Evolutionary conservation across 53 echinoderm and acorn worm species (phyloP), one percentile per base, ranked within the genome.

Genomic region (Mesocentrotus franciscanus): DNA sequence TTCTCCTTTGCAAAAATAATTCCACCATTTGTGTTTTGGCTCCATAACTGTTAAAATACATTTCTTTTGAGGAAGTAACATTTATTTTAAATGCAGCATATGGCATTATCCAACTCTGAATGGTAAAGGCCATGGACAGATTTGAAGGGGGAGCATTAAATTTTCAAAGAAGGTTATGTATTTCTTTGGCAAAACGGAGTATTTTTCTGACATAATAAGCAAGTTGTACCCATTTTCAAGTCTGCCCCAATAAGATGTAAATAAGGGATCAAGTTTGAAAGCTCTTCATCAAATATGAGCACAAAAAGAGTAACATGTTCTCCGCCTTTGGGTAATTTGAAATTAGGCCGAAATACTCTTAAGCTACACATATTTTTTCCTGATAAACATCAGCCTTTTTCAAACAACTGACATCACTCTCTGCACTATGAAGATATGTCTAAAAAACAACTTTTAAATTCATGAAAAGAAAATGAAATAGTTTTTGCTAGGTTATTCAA

Each of bases 291-390:
- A 78, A 78, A 78, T 64, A 20, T 3, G 64, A 64, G 20, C 78
- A 78, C 78, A 78, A 78, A 64, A 18, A 78, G 35, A 78, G 33
- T 20, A 64, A 11, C 64, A 64, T 64, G 16, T 18, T 61, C 34
- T 34, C 2, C 18, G 4, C 64, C 0, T 64, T 64, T 64, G 64
- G 64, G 64, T 64, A 7, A 5, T 64, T 35, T 81, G 36, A 81
- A 81, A 81, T 42, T 22, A 81, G 81, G 42, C 81, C 81, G 17
- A 81, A 81, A 81, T 81, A 81, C 33, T 76, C 29, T 13, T 32
- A 33, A 42, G 7, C 39, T 81, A 39, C 18, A 9, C 42, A 81
- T 81, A 17, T 35, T 10, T 81, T 81, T 18, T 39, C 15, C 20
- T 39, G 81, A 81, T 81, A 39, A 81, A 42, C 81, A 20, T 81